Conservation (phyloP, 2,113 vertebrate species). For the Peromyscus polionotus region DNA sequence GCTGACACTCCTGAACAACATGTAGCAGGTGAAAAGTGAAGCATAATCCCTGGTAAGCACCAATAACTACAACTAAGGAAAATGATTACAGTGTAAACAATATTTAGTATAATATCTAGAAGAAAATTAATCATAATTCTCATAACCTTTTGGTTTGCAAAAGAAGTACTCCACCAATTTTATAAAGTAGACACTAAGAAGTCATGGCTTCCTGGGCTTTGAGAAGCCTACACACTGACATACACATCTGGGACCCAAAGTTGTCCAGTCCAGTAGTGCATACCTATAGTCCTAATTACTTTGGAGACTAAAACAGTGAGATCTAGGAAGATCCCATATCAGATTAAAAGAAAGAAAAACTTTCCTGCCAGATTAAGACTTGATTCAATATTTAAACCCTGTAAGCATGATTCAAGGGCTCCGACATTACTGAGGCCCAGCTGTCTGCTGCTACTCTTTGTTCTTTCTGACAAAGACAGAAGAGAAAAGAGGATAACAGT, state of each 20-base stretch:
- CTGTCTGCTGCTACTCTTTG: neutral
- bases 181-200: neutral
- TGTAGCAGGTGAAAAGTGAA: neutral
- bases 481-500: neutral
- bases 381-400: conserved; percentile 37
- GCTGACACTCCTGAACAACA: neutral
- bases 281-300: neutral
- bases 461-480: neutral
- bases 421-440: neutral
- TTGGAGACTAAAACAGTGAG: neutral
- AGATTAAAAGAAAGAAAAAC: neutral
- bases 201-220: neutral
- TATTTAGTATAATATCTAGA: neutral
- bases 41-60: neutral
- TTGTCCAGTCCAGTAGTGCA: rapidly evolving
- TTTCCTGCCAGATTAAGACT: neutral
- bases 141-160: neutral
- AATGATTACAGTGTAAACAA: neutral
- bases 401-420: neutral
- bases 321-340: neutral
- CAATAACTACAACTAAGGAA: neutral
- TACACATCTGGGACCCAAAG: neutral
- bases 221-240: neutral
- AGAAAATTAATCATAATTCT: conserved; percentile 31
- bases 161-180: neutral